Conservation (phyloP, 2,113 vertebrate species). For the Cyprinodon tularosa region DNA sequence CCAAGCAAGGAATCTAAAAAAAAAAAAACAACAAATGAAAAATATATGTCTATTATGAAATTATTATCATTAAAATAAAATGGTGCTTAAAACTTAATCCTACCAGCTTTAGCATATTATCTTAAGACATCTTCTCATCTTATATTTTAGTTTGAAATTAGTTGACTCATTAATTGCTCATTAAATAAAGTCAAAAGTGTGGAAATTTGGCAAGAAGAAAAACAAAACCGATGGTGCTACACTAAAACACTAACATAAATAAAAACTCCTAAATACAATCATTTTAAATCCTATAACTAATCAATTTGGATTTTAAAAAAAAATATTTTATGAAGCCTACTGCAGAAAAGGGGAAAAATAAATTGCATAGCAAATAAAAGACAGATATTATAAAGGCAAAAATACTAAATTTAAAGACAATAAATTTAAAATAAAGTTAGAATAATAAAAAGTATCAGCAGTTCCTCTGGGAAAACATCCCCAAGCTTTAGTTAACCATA, state of each 20-base stretch:
- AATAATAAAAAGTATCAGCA: not conserved
- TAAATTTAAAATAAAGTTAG: not conserved
- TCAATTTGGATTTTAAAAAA: not conserved
- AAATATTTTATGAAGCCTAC: not conserved
- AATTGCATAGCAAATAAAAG: not conserved
- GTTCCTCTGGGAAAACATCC: not conserved
- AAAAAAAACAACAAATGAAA: not conserved
- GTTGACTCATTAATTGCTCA: too few species aligned
- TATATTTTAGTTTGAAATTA: not conserved
- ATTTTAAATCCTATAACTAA: not conserved
- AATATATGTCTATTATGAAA: not conserved
- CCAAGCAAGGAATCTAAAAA: not conserved
- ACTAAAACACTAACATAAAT: not conserved
- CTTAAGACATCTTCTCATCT: not conserved
- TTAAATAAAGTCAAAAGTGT: not conserved
- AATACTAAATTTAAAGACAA: not conserved
- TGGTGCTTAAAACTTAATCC: not conserved
- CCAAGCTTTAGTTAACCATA: not conserved
- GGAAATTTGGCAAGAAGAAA: not conserved
- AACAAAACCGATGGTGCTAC: not conserved
- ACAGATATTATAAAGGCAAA: not conserved
- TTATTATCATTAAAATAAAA: not conserved
- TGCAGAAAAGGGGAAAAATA: not conserved
- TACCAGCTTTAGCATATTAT: not conserved
- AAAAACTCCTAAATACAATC: not conserved